Conservation (phyloP, 2,113 vertebrate genomes). For the Fregetta grallaria region DNA sequence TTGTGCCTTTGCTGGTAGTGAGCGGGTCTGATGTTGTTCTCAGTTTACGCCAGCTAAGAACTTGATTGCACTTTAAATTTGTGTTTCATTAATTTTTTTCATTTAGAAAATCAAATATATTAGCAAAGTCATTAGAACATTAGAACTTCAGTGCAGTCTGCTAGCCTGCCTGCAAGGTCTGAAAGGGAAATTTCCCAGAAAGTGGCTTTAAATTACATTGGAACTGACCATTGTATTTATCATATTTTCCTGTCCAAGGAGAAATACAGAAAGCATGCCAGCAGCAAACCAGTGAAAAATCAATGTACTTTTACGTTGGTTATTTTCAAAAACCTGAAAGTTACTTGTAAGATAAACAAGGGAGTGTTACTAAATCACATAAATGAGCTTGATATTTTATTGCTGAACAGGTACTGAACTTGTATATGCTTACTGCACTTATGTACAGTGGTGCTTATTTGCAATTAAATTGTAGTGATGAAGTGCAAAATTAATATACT, state of each 20-base stretch:
- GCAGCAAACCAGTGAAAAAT: neutral
- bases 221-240: neutral
- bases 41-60: neutral
- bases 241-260: neutral
- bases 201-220: neutral
- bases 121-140: neutral
- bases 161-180: neutral
- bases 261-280: neutral
- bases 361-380: neutral
- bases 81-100: neutral
- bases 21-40: neutral
- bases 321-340: neutral
- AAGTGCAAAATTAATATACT: neutral
- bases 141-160: neutral
- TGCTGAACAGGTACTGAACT: neutral
- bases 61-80: neutral
- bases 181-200: neutral
- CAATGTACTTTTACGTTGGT: neutral
- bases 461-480: neutral
- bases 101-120: neutral
- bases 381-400: neutral
- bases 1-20: neutral
- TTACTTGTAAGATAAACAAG: neutral
- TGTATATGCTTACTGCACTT: neutral
- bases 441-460: neutral